These are phyloP conservation scores for Aphidius colemani DNA, from an alignment of 2,888 invertebrate species.

Conservation along the genomic window DNA sequence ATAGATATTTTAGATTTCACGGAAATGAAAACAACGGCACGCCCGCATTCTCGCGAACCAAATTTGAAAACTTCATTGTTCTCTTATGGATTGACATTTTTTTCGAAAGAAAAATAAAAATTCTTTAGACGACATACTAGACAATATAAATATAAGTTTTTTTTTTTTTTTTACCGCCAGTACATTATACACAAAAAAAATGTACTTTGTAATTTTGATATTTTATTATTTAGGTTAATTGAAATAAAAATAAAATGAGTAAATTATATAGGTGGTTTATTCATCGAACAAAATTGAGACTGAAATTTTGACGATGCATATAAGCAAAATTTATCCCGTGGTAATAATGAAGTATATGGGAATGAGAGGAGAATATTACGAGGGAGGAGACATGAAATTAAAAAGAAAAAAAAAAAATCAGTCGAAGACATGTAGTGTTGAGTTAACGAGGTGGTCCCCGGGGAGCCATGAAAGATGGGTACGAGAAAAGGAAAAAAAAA, in stretches of 20 bases:
- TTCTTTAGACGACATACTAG: too few relatives aligned
- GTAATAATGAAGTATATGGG: not conserved
- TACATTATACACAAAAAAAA: too few relatives aligned
- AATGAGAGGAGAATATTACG: conserved; percentile 2
- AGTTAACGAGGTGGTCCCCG: conserved; percentile 29
- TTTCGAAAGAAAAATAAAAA: too few relatives aligned
- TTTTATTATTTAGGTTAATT: not conserved
- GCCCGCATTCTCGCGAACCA: conserved; percentile 27
- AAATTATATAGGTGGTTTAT: too few relatives aligned
- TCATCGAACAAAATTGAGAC: too few relatives aligned
- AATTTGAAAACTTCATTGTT: conserved; percentile 6
- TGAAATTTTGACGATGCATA: too few relatives aligned
- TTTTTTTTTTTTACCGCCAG: too few relatives aligned
- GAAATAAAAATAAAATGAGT: too few relatives aligned
- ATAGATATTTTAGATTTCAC: conserved; percentile 10
- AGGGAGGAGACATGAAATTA: not conserved
- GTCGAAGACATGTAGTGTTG: conserved; percentile 15
- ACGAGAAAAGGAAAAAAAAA: conserved; percentile 1
- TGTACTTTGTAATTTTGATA: not conserved
- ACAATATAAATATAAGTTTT: too few relatives aligned
- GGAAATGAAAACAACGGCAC: conserved; percentile 29
- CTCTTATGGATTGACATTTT: too few relatives aligned
- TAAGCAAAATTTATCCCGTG: too few relatives aligned
- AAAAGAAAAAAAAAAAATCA: not conserved
- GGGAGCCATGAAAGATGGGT: conserved; percentile 22